Base-by-base conservation (phyloP, 1,140 invertebrate species). In the Mizuhopecten yessoensis region DNA sequence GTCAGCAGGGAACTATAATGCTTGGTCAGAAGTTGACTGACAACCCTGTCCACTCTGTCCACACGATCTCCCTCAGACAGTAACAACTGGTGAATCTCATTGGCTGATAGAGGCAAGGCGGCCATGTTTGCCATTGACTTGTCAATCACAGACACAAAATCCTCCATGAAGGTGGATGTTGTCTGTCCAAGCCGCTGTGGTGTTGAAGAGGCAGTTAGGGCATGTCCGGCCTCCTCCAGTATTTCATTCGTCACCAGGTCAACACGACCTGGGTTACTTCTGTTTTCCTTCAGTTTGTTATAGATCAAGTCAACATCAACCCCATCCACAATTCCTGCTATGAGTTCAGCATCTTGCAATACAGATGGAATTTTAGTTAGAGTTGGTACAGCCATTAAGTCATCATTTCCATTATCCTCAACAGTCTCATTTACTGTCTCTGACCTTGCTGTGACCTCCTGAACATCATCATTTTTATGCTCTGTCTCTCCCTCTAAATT, bases 161-260 rank as follows among this genome's bases (percentile, higher is more conserved):
- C 94, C 75, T 93, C 86, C 87, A 90, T 88, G 3, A 90, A 86
- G 34, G 34, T 39, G 23, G 57, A 75, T 9, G 57, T 23, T 9
- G 57, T 75, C n/a, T n/a, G 57, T n/a, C 57, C 57, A 23, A 75
- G 17, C n/a, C 29, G 45, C 45, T 57, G 45, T 23, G 7, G 57
- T 75, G 57, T 75, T 29, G 57, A 75, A 29, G 57, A 75, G 23
- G 57, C n/a, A 75, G 57, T 29, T 29, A 75, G 11, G 1, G 57
- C 57, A 5, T 75, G 57, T 13, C 57, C 57, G 29, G 57, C 57
- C 11, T 42, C 42, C 90, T 94, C 93, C 42, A 95, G 57, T 17
- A 96, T 75, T 86, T 93, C 90, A 91, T 94, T 93, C 9, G 93
- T 94, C 0, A 95, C 94, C 87, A 95, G 57, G 87, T 96, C 93